Conservation (phyloP, 2,797 vertebrate species). For the Falco berigora region DNA sequence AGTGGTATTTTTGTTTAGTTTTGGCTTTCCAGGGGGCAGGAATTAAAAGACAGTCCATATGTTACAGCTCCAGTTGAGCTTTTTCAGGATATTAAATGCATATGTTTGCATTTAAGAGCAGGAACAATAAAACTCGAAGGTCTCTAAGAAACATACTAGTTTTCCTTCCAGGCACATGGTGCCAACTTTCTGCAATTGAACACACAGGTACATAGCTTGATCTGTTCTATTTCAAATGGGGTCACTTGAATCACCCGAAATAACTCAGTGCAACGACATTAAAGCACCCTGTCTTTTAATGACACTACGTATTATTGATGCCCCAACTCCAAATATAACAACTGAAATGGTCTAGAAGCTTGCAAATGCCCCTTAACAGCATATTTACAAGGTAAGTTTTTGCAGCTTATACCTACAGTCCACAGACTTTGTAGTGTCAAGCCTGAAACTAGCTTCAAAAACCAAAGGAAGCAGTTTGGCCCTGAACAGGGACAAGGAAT, state of each 20-base stretch:
- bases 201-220: neutral
- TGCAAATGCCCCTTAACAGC: neutral
- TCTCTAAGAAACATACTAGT: neutral
- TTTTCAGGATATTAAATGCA: neutral
- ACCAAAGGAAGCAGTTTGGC: neutral
- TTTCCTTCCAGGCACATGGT: neutral
- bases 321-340: neutral
- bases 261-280: constrained; percentile 8
- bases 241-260: neutral
- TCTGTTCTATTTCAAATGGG: neutral
- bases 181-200: neutral
- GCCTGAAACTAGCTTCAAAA: neutral
- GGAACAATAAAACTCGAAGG: neutral
- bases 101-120: neutral
- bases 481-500: neutral
- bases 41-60: neutral
- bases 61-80: neutral
- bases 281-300: constrained; percentile 35
- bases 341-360: neutral
- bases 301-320: constrained; percentile 25
- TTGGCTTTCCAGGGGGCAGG: constrained; percentile 3
- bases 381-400: neutral
- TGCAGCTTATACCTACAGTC: neutral
- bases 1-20: neutral
- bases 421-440: neutral